phyloP scores from a whole-genome alignment of 1,140 invertebrate species.

The Lycorma delicatula region DNA sequence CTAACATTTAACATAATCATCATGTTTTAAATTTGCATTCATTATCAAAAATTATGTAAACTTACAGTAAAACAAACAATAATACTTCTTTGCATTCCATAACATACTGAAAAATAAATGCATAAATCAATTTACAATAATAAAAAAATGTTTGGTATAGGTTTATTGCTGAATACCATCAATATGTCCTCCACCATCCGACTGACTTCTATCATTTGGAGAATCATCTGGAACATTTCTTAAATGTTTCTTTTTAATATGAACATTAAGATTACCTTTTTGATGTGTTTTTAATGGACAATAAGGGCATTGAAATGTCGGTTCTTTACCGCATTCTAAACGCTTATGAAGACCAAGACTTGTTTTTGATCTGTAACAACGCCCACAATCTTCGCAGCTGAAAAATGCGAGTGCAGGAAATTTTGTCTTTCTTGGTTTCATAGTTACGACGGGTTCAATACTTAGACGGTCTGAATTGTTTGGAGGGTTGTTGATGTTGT shows the following conservation, averaged over 20 bases:
- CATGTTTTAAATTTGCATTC: too few species aligned
- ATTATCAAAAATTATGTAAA: too few species aligned
- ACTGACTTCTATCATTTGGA: not conserved
- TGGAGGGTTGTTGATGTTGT: not conserved
- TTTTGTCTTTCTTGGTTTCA: slow-evolving; percentile 17
- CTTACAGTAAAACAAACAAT: too few species aligned
- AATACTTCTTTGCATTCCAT: too few species aligned
- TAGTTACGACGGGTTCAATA: not conserved
- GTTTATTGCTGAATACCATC: too few species aligned
- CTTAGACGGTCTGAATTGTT: not conserved
- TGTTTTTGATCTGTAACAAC: slow-evolving; percentile 41
- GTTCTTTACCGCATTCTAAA: slow-evolving; percentile 47
- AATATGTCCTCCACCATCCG: not conserved
- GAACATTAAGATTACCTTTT: slow-evolving; percentile 41
- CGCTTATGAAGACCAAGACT: slow-evolving; percentile 44
- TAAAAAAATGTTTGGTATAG: too few species aligned
- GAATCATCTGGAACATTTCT: not conserved
- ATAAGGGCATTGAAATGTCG: slow-evolving; percentile 43
- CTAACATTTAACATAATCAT: too few species aligned
- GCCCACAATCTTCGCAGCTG: slow-evolving; percentile 37
- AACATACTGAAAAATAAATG: too few species aligned
- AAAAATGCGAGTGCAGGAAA: slow-evolving; percentile 16
- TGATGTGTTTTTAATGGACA: slow-evolving; percentile 44
- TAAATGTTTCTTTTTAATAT: slow-evolving; percentile 39
- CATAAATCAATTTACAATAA: too few species aligned